These are phyloP conservation scores for Homalodisca vitripennis DNA, from an alignment of 1,140 invertebrate genomes.

Conservation along the genomic window DNA sequence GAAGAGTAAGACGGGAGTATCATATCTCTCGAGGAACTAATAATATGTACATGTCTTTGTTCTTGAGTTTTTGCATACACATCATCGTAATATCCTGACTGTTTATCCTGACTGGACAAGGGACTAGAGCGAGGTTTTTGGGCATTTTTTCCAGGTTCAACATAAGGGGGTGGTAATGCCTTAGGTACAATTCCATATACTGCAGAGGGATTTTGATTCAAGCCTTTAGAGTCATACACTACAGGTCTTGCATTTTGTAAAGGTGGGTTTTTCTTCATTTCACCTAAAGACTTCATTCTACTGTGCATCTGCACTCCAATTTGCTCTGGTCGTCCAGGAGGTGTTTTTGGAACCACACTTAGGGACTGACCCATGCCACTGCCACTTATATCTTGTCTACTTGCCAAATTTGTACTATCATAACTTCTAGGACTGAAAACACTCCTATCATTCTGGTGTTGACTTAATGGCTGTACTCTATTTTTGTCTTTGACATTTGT, in stretches of 20 bases:
- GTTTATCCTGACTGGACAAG: background rate
- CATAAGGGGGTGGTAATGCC: slow-evolving; percentile 12
- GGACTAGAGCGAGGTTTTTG: background rate
- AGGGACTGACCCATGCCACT: no score
- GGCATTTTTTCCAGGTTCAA: background rate
- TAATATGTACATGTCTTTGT: background rate
- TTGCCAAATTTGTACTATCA: background rate
- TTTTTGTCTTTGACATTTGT: background rate
- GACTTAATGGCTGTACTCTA: background rate
- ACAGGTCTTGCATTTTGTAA: background rate
- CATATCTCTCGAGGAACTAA: background rate
- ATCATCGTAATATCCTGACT: slow-evolving; percentile 1
- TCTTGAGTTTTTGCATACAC: background rate
- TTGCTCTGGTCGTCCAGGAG: background rate
- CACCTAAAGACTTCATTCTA: background rate
- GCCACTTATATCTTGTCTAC: no score
- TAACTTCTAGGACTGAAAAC: background rate
- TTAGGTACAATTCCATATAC: slow-evolving; percentile 9
- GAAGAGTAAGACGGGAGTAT: background rate
- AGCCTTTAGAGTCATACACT: slow-evolving; percentile 9
- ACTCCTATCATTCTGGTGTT: background rate
- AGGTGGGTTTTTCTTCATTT: slow-evolving; percentile 4
- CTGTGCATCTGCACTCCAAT: no score
- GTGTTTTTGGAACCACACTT: no score
- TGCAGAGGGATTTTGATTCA: background rate